These are phyloP conservation scores for Tympanuchus pallidicinctus DNA, from an alignment of 2,113 vertebrate genomes.

Conservation along the genomic window DNA sequence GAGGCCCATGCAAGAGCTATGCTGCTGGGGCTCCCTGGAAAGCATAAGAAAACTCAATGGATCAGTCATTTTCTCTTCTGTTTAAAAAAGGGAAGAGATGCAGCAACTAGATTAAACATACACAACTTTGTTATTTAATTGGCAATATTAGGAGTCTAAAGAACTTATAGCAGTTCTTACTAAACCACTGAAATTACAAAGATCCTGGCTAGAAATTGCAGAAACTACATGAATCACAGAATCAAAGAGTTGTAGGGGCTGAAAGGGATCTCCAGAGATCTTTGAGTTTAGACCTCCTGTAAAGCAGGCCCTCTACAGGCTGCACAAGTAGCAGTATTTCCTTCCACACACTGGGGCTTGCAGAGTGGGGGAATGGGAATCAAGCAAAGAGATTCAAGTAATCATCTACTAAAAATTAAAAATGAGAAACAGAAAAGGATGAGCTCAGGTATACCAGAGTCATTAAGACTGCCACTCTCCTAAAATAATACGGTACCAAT, in stretches of 20 bases:
- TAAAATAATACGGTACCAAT: not conserved
- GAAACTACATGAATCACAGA: not conserved
- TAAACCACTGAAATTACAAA: not conserved
- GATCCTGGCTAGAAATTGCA: not conserved
- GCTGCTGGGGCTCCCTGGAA: not conserved
- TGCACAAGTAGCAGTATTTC: not conserved
- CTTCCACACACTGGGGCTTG: not conserved
- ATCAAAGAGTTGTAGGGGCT: no score
- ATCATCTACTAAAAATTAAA: not conserved
- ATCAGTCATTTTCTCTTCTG: not conserved
- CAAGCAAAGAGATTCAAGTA: not conserved
- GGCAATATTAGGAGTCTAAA: not conserved
- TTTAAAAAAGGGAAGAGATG: not conserved
- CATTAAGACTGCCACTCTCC: not conserved
- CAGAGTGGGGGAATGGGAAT: not conserved
- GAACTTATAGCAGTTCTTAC: not conserved
- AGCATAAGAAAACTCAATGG: not conserved
- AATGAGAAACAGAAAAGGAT: not conserved
- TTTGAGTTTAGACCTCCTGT: no score
- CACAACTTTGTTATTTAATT: not conserved
- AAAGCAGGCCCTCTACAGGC: no score
- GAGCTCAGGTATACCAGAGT: not conserved
- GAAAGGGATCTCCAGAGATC: no score
- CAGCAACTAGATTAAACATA: not conserved
- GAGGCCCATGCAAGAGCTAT: not conserved